Evolutionary conservation across 2,888 invertebrate species (phyloP).

Genomic region (Endotricha flammealis): DNA sequence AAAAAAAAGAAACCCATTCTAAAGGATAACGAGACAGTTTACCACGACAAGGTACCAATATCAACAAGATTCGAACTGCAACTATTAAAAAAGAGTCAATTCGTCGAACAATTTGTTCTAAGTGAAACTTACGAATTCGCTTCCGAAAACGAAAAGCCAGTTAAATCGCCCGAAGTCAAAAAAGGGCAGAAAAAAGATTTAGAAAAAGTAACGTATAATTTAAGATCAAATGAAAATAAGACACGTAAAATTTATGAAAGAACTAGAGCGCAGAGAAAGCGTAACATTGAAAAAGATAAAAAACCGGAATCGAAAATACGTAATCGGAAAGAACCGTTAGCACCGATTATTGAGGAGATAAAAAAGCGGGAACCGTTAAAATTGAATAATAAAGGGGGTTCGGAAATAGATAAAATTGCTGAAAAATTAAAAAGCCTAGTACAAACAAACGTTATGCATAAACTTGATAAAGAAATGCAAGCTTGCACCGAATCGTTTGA

Average conservation of each 20-base stretch:
- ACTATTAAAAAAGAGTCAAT: constrained; percentile 60
- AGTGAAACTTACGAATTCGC: constrained; percentile 62
- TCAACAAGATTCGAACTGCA: constrained; percentile 66
- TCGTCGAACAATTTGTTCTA: constrained; percentile 49
- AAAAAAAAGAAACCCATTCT: constrained; percentile 55
- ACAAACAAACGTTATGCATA: constrained; percentile 39
- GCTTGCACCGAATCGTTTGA: constrained; percentile 59
- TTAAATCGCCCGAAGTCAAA: constrained; percentile 37
- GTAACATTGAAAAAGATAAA: constrained; percentile 22
- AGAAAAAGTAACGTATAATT: constrained; percentile 52
- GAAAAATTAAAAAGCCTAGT: constrained; percentile 63
- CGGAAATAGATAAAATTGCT: constrained; percentile 68
- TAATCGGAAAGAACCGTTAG: constrained; percentile 46
- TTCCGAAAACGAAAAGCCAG: constrained; percentile 52
- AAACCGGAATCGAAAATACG: constrained; percentile 22
- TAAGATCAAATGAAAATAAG: constrained; percentile 55
- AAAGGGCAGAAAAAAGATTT: constrained; percentile 34
- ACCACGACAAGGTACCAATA: constrained; percentile 65
- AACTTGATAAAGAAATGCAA: constrained; percentile 49
- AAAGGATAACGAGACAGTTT: constrained; percentile 59
- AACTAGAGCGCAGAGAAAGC: constrained; percentile 35
- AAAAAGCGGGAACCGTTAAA: constrained; percentile 52
- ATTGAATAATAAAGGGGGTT: constrained; percentile 35
- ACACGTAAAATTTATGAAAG: constrained; percentile 50
- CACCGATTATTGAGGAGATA: constrained; percentile 65